Base-by-base conservation (phyloP, 2,888 invertebrate genomes). In the Drosophila mayaguana region DNA sequence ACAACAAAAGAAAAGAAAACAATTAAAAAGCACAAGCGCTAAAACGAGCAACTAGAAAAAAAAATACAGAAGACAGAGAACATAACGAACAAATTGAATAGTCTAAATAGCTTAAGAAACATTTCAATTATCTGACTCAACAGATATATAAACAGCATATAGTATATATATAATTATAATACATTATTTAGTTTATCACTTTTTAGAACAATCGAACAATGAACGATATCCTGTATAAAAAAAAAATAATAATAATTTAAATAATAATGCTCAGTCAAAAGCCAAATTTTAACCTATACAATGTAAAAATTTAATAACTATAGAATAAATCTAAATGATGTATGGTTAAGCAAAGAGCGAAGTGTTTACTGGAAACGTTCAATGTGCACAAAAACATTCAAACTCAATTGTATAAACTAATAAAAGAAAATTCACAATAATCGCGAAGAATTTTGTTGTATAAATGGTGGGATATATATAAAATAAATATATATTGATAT, bases 221-320 rank as follows among this genome's bases (percentile, higher is more conserved):
- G 64, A 38, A 55, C 62, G 32, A 74, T 76, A 71, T 77, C 60
- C 69, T 83, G 83, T 83, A 89, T 69, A 74, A 71, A 50, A 38
- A 18, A 61, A 46, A 2, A 2, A 25, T 5, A 25, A 25, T 4
- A 32, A 11, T 32, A 8, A 25, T 4, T 38, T 16, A 38, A 14
- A 38, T 14, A 61, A 55, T 75, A 90, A 80, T 78, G 83, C 83
- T 81, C 80, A 89, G 72, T 86, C 60, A 40, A 80, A 87, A 75
- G 77, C 77, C 77, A 83, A 86, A 89, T 81, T 80, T 80, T 83
- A 76, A 78, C 56, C 70, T 73, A 64, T 74, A 87, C 68, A 73
- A 74, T 89, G 89, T 84, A 84, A 81, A 88, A 85, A 83, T 67
- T 16, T 34, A 81, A 60, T 54, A 74, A 73, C 36, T 54, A 50